Conservation (phyloP, 2,113 vertebrate genomes). For the Oncorhynchus mykiss region DNA sequence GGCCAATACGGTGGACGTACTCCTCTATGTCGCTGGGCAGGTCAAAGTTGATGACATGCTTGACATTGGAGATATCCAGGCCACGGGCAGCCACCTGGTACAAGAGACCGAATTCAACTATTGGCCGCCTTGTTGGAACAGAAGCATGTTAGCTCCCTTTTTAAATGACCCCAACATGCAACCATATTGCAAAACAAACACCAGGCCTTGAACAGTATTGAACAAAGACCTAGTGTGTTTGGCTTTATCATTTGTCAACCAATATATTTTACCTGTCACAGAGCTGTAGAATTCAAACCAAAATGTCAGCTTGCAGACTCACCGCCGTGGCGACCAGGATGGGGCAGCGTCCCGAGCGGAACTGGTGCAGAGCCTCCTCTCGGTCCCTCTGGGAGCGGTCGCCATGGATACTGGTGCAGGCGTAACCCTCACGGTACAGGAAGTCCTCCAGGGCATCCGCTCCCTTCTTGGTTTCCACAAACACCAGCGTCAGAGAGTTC, state of each 20-base stretch:
- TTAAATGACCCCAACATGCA: too few species aligned
- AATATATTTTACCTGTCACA: too few species aligned
- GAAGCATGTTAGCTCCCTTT: too few species aligned
- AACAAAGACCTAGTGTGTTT: too few species aligned
- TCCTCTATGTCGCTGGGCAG: slow-evolving; percentile 98
- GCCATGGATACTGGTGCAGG: slow-evolving; percentile 97
- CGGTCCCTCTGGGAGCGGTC: slow-evolving; percentile 95
- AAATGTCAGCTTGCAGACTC: slow-evolving; percentile 44
- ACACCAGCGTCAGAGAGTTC: slow-evolving; percentile 93
- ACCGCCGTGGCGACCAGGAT: slow-evolving; percentile 97
- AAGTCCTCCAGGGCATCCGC: slow-evolving; percentile 95
- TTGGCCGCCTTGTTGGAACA: too few species aligned
- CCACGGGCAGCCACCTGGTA: slow-evolving; percentile 93
- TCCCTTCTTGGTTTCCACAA: slow-evolving; percentile 98
- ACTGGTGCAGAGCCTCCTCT: slow-evolving; percentile 94
- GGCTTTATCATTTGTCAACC: too few species aligned
- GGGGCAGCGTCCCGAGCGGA: slow-evolving; percentile 94
- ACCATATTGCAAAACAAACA: too few species aligned
- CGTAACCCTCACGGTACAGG: slow-evolving; percentile 92
- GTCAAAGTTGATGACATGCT: slow-evolving; percentile 98
- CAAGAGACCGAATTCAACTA: neutral
- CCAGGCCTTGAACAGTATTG: too few species aligned
- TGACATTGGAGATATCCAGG: slow-evolving; percentile 96
- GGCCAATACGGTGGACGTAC: slow-evolving; percentile 97
- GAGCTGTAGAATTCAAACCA: too few species aligned